A percentile compares a stretch with the other conserved stretches of the same genome.
Conservation (phyloP, 2,888 invertebrate genomes). For the Exocentrus adspersus region DNA sequence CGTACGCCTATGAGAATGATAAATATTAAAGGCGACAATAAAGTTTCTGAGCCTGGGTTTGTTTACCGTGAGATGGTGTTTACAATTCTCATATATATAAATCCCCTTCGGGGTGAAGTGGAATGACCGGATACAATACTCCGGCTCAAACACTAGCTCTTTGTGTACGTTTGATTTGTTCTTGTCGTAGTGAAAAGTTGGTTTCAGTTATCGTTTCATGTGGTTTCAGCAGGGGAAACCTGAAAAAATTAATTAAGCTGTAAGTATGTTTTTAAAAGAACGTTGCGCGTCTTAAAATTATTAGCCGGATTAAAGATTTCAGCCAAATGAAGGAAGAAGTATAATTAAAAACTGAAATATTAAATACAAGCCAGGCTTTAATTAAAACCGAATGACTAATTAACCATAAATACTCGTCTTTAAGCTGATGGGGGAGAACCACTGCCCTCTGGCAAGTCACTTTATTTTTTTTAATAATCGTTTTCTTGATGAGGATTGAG, state of each 20-base stretch:
- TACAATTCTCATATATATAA: background rate
- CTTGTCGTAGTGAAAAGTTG: no score
- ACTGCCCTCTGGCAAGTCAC: no score
- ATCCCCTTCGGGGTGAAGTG: background rate
- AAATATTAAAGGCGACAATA: background rate
- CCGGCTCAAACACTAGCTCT: no score
- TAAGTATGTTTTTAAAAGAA: background rate
- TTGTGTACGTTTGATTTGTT: no score
- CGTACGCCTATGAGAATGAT: background rate
- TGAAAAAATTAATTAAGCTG: background rate
- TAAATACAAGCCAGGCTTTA: constrained; percentile 11
- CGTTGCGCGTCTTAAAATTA: background rate
- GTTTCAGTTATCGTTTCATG: no score
- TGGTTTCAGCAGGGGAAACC: no score
- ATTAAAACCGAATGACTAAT: constrained; percentile 23
- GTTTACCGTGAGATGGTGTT: background rate
- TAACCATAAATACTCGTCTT: constrained; percentile 1
- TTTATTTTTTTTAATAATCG: no score
- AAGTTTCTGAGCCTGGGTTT: background rate
- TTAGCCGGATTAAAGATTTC: constrained; percentile 8
- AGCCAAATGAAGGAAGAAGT: background rate
- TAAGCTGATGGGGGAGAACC: no score
- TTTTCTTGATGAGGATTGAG: no score
- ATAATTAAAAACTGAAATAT: constrained; percentile 23
- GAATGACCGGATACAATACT: background rate